Evolutionary conservation across 2,797 vertebrate species (phyloP).

Genomic region (Kryptopterus vitreolus): DNA sequence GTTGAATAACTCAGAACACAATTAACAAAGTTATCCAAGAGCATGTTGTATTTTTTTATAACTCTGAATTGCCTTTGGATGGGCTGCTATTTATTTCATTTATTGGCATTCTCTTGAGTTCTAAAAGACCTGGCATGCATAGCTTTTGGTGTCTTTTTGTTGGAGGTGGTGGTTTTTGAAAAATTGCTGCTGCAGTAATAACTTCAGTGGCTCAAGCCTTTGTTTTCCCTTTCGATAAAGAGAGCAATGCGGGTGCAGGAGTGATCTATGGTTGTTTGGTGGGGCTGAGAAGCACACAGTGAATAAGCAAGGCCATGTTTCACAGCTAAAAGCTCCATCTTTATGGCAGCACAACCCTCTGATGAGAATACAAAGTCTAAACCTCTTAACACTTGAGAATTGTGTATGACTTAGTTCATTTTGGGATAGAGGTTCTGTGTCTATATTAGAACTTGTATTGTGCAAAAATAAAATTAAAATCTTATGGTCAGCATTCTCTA

Average conservation of each 20-base stretch:
- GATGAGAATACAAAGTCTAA: conserved; percentile 95
- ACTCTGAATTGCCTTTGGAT: conserved; percentile 84
- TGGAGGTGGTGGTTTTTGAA: conserved; percentile 74
- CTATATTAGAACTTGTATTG: conserved; percentile 56
- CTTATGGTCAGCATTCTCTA: too few species aligned
- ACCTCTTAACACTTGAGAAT: conserved; percentile 95
- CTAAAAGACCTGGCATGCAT: conserved; percentile 88
- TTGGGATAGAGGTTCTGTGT: conserved; percentile 9
- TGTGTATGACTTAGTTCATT: conserved; percentile 90
- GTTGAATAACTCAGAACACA: conserved; percentile 51
- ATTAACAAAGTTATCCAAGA: conserved; percentile 48
- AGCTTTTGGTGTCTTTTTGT: conserved; percentile 82
- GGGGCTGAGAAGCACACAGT: conserved; percentile 79
- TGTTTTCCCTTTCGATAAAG: conserved; percentile 99
- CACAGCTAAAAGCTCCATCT: conserved; percentile 89
- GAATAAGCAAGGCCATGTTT: conserved; percentile 96
- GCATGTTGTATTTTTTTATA: conserved; percentile 60
- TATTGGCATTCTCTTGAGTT: conserved; percentile 82
- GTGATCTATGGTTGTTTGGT: conserved; percentile 93
- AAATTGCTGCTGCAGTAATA: conserved; percentile 96
- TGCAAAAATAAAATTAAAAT: too few species aligned
- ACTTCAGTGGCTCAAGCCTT: conserved; percentile 95
- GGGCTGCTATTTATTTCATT: conserved; percentile 87
- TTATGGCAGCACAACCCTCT: conserved; percentile 89
- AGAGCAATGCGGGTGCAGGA: conserved; percentile 84